Evolutionary conservation across 2,113 vertebrate genomes (phyloP), one percentile per base, ranked within the genome.

Genomic region (Meles meles): DNA sequence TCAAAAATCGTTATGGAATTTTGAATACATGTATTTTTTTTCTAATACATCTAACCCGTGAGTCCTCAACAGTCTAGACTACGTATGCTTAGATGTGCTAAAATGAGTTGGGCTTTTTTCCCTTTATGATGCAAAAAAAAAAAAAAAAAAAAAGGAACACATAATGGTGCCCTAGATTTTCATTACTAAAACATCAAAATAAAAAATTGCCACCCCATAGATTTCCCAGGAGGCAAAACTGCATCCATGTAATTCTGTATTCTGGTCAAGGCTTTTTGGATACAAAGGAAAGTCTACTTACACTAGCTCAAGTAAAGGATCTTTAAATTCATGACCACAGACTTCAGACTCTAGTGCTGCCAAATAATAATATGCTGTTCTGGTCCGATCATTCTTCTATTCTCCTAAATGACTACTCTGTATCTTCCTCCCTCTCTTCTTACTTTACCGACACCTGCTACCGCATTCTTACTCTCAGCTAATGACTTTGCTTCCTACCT

Each of bases 101-200:
- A 94, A 25, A 72, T 83, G 13, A 88, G 25, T 31, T 88, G 29
- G 31, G 42, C 8, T 3, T 37, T 65, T 27, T 21, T 9, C 5
- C 18, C 31, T 47, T 87, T 89, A 17, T 31, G 80, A 39, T 59
- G 15, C 84, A 86, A 82, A 52, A 81, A 13, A 65, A 89, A 86
- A 88, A 65, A 89, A 86, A 88, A 52, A 81, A 13, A 65, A 9
- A 47, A 14, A 91, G 31, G n/a, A 63, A 94, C 47, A 72, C 57
- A 85, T 92, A 81, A 65, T 84, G 44, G 1, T 95, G 69, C 65
- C 85, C 63, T 95, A 94, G 85, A 96, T 96, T 97, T 94, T 97
- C n/a, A 52, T 88, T 80, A 69, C 82, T 93, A 88, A 95, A 84
- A 90, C 37, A 93, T 87, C 57, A 95, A 79, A 96, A 90, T 97